A percentile compares a stretch with the other conserved stretches of the same genome.
Evolutionary conservation across 1,140 invertebrate species (phyloP).

Genomic region (Eurosta solidaginis): DNA sequence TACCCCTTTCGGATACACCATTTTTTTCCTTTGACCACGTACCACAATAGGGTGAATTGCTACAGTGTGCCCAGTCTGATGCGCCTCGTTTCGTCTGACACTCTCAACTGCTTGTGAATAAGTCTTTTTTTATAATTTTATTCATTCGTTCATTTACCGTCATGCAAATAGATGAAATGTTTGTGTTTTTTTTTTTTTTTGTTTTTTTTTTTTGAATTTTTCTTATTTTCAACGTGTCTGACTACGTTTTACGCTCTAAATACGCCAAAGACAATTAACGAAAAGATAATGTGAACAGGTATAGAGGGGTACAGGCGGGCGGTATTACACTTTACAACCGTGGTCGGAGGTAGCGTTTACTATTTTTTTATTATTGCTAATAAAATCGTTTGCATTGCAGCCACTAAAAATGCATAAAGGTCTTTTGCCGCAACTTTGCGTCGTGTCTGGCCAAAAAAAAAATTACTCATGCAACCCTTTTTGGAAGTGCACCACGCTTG

Average conservation of each 20-base stretch:
- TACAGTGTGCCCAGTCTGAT: too few species aligned
- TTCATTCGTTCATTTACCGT: neutral
- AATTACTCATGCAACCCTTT: neutral
- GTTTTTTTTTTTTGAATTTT: conserved; percentile 9
- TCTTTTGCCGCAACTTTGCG: neutral
- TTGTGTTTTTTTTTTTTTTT: neutral
- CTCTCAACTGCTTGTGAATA: neutral
- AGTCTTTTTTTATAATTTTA: neutral
- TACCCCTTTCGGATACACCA: too few species aligned
- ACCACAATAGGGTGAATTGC: too few species aligned
- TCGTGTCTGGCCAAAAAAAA: neutral
- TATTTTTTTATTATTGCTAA: too few species aligned
- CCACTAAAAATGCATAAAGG: neutral
- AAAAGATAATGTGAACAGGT: conserved; percentile 16
- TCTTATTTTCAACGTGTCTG: conserved; percentile 43
- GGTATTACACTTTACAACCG: too few species aligned
- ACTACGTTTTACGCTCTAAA: conserved; percentile 60
- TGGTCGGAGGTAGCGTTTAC: too few species aligned
- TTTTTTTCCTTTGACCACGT: neutral
- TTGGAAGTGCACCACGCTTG: neutral
- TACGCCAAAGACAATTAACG: conserved; percentile 59
- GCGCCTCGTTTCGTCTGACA: too few species aligned
- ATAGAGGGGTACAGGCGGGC: too few species aligned
- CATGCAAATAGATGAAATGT: too few species aligned
- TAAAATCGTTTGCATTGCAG: neutral